A percentile compares a stretch with the other conserved stretches of the same genome.
Conservation (phyloP, 2,113 vertebrate genomes). For the Sakesphorus luctuosus region DNA sequence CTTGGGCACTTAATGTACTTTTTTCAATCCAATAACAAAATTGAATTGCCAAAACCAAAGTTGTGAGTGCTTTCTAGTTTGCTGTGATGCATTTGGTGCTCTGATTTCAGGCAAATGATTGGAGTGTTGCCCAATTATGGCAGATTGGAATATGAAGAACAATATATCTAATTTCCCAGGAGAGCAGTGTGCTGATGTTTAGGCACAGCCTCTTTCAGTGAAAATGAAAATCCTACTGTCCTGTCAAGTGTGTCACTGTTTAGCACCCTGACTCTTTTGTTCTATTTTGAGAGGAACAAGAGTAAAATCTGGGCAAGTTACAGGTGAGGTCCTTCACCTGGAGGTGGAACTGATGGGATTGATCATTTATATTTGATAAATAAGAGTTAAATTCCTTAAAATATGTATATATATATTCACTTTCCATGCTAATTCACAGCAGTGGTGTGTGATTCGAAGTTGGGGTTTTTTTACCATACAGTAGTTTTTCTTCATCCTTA, state of each 20-base stretch:
- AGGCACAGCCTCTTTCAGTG: background rate
- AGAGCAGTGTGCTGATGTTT: background rate
- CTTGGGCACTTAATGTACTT: background rate
- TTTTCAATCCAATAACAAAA: background rate
- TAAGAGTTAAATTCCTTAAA: background rate
- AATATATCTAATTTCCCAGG: background rate
- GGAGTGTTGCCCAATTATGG: background rate
- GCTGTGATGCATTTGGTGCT: background rate
- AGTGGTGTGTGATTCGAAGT: background rate
- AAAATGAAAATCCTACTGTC: background rate
- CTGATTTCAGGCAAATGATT: background rate
- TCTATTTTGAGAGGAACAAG: background rate
- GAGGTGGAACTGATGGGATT: background rate
- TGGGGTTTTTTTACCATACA: background rate
- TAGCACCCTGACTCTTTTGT: background rate
- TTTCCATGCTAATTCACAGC: background rate
- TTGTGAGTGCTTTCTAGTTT: background rate
- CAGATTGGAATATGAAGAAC: slow-evolving; percentile 6
- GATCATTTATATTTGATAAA: background rate
- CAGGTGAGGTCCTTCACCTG: background rate
- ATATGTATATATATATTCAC: background rate
- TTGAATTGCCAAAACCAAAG: background rate
- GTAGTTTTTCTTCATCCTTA: background rate
- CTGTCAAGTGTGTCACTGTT: accelerated
- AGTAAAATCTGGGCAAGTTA: background rate